These are phyloP conservation scores for Ophiothrix spiculata DNA, from an alignment of 35 echinoderm and acorn worm species.

Conservation along the genomic window DNA sequence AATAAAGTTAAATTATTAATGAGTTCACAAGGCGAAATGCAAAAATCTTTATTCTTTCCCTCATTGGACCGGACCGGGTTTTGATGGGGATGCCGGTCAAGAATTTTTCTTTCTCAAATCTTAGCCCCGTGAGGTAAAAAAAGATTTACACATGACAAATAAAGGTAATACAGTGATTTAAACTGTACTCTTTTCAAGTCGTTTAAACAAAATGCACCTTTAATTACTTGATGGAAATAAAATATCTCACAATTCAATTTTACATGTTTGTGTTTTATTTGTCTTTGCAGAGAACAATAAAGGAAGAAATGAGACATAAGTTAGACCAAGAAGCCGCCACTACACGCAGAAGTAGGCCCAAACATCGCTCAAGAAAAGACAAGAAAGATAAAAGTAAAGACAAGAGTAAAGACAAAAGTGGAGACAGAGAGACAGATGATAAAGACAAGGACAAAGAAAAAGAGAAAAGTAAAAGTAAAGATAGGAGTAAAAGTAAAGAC, in stretches of 20 bases:
- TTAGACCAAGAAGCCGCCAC: constrained; percentile 15
- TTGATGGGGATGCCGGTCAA: no score
- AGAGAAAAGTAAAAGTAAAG: constrained; percentile 27
- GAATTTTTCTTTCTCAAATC: no score
- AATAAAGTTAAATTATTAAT: no score
- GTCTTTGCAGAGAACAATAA: constrained; percentile 1
- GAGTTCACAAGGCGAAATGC: no score
- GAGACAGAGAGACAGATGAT: background rate
- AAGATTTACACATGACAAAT: background rate
- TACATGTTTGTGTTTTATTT: background rate
- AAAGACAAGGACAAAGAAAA: background rate
- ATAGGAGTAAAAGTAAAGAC: constrained; percentile 2
- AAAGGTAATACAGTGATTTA: background rate
- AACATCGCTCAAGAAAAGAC: background rate
- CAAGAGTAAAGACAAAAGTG: background rate
- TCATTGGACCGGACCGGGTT: no score
- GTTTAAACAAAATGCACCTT: background rate
- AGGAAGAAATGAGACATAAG: constrained; percentile 24
- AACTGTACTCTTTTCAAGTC: background rate
- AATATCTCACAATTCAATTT: background rate
- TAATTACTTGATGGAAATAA: background rate
- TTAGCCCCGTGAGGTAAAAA: background rate
- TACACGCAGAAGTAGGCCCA: background rate
- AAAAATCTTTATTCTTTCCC: no score
- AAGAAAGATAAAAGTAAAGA: background rate